These are phyloP conservation scores for Drosophila setifemur DNA, from an alignment of 1,140 invertebrate genomes.

Conservation along the genomic window DNA sequence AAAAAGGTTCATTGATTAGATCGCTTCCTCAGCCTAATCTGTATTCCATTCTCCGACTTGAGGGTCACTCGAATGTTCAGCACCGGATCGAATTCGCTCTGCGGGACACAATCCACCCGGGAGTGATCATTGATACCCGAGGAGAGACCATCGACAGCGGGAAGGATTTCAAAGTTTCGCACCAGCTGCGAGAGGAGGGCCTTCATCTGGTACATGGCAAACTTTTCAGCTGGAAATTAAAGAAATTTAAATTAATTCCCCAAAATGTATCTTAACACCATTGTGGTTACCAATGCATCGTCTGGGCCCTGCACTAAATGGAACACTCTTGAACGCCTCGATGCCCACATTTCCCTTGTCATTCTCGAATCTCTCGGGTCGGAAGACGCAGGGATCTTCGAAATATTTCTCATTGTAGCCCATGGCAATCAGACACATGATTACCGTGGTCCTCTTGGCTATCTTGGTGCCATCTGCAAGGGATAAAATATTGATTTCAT, in stretches of 20 bases:
- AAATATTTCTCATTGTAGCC: conserved; percentile 83
- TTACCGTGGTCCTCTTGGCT: conserved; percentile 69
- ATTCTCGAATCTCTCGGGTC: conserved; percentile 88
- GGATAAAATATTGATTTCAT: neutral
- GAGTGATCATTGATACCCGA: conserved; percentile 73
- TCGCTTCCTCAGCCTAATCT: conserved; percentile 56
- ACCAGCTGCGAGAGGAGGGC: conserved; percentile 80
- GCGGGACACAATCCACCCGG: conserved; percentile 59
- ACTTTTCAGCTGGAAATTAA: conserved; percentile 73
- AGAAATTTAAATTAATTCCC: neutral
- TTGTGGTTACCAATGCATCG: conserved; percentile 75
- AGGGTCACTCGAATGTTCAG: conserved; percentile 70
- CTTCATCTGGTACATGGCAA: conserved; percentile 83
- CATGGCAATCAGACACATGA: conserved; percentile 78
- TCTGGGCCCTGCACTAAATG: conserved; percentile 83
- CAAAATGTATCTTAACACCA: neutral
- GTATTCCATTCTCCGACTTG: conserved; percentile 76
- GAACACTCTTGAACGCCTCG: conserved; percentile 84
- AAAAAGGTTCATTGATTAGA: neutral
- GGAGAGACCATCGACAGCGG: conserved; percentile 58
- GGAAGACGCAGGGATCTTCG: conserved; percentile 89
- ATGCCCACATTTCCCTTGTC: conserved; percentile 26
- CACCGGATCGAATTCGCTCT: conserved; percentile 73
- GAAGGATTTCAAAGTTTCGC: conserved; percentile 72
- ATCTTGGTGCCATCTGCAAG: conserved; percentile 68